These are phyloP conservation scores for Bombus superbus DNA, from an alignment of 1,140 invertebrate genomes.

Conservation along the genomic window DNA sequence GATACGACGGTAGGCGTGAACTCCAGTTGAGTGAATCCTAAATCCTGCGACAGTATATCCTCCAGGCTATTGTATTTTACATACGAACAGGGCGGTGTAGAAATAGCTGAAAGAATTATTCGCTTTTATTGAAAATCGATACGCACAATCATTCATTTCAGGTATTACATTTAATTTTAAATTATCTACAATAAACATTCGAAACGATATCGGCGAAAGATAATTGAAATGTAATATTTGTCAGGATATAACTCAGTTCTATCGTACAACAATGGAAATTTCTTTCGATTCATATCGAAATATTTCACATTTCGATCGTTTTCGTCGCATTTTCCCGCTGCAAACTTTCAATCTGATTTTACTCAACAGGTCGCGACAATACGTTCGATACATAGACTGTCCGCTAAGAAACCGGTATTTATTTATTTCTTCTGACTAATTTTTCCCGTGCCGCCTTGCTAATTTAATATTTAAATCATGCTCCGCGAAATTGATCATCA, in stretches of 20 bases:
- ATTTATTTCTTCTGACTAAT: background rate
- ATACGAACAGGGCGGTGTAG: slow-evolving; percentile 73
- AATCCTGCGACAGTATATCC: slow-evolving; percentile 78
- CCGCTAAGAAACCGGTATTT: background rate
- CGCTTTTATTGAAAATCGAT: background rate
- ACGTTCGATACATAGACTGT: background rate
- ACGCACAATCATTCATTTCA: too few species aligned
- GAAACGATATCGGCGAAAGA: too few species aligned
- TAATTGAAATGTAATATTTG: too few species aligned
- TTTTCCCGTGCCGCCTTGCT: background rate
- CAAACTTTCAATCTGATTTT: background rate
- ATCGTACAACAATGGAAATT: background rate
- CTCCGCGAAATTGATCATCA: slow-evolving; percentile 25
- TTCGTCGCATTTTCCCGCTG: background rate
- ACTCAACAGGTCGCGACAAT: background rate
- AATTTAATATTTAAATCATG: slow-evolving; percentile 41
- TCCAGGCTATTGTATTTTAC: slow-evolving; percentile 79
- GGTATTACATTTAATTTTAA: too few species aligned
- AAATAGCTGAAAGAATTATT: slow-evolving; percentile 70
- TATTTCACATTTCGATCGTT: background rate
- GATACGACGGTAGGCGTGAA: slow-evolving; percentile 81
- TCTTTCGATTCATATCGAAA: background rate
- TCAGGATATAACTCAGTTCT: too few species aligned
- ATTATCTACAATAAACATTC: too few species aligned
- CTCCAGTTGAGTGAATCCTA: slow-evolving; percentile 79